Evolutionary conservation across 2,797 vertebrate genomes (phyloP), one percentile per base, ranked within the genome.

Genomic region (Momotus momota): DNA sequence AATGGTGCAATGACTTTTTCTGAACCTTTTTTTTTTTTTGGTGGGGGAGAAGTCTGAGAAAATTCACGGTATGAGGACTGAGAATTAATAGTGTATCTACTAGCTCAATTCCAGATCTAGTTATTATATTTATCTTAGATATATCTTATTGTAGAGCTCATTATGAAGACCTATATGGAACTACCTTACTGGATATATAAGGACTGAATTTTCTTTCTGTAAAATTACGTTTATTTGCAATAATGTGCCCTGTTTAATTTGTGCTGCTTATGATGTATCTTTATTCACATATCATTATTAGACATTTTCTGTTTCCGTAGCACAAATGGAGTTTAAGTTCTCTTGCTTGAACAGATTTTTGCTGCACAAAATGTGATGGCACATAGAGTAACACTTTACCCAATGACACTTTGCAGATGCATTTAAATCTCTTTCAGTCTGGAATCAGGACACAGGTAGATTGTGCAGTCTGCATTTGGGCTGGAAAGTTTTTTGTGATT

Each of bases 391-490:
- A 35, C 0, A 0, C 41, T 92, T 91, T 84, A 6, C 43, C 90
- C 64, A 38, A 43, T 88, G 90, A 92, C 43, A n/a, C 33, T 92
- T 77, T 85, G 60, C 84, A 95, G 90, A 87, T 83, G 72, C 38
- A 89, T 87, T 93, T 69, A 83, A 26, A 67, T 86, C 17, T 57
- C 79, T 74, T 89, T 72, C 49, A 79, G 27, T 31, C 20, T 38
- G 29, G 67, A 94, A 81, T 20, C 64, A 91, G 51, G 45, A 61
- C 69, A 88, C 17, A 23, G 18, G 29, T 51, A 91, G 70, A 79
- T 23, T 1, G 2, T 22, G 33, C 31, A 78, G 17, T 18, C 25
- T 60, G 18, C 7, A 9, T 70, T 40, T 80, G 31, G 12, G 33
- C 12, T 11, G 77, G n/a, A 40, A 73, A 94, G n/a, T 10, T 46